These are phyloP conservation scores for Margaritifera margaritifera DNA, from an alignment of 2,888 invertebrate species.

Conservation along the genomic window DNA sequence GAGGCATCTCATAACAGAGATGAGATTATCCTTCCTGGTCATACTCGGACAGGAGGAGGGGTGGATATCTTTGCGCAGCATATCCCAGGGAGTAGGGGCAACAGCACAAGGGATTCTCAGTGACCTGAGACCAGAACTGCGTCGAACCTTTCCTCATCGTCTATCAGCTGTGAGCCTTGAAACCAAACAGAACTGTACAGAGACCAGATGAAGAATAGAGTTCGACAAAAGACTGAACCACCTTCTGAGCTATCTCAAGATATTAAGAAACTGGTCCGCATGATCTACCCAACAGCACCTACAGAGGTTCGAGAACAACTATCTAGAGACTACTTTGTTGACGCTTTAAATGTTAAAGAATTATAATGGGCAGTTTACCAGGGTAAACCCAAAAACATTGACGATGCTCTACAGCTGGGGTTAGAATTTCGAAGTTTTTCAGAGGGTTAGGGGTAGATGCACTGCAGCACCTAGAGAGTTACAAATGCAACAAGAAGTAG, in stretches of 20 bases:
- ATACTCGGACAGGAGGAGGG: no score
- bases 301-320: not conserved
- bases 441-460: no score
- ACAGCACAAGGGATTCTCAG: not conserved
- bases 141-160: not conserved
- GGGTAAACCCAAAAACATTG: no score
- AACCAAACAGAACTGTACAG: slow-evolving; percentile 3
- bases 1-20: no score
- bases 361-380: not conserved
- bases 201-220: not conserved
- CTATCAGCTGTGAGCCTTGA: not conserved
- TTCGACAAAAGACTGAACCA: not conserved
- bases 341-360: not conserved
- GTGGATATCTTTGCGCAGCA: no score
- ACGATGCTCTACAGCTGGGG: no score
- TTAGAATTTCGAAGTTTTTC: no score
- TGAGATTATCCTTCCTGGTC: no score
- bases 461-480: no score
- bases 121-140: not conserved
- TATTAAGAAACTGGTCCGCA: no score
- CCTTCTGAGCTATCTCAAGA: not conserved
- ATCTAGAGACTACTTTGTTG: not conserved
- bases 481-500: no score
- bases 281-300: not conserved
- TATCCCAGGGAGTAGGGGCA: no score